Conservation (phyloP, 2,797 vertebrate species). For the Anguilla anguilla region DNA sequence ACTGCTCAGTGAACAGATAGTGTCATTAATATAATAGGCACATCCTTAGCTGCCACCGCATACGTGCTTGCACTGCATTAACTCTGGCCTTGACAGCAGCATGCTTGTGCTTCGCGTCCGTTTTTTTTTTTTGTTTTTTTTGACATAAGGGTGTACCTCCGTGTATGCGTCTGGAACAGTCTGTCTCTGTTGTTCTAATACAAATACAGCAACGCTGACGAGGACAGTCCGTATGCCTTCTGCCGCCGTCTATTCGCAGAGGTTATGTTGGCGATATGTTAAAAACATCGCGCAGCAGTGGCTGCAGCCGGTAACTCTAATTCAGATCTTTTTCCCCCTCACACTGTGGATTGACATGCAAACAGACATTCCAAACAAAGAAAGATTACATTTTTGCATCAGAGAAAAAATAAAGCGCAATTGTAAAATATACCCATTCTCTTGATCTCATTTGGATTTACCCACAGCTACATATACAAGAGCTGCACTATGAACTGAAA, state of each 20-base stretch:
- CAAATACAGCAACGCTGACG: background rate
- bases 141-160: background rate
- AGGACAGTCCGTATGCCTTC: background rate
- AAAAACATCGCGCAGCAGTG: background rate
- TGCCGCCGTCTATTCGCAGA: background rate
- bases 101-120: background rate
- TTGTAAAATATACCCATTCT: background rate
- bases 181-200: slow-evolving; percentile 8
- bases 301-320: background rate
- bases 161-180: background rate
- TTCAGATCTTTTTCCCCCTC: background rate
- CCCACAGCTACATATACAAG: background rate
- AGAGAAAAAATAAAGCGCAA: background rate
- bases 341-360: background rate
- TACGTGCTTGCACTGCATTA: slow-evolving; percentile 9
- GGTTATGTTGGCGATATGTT: background rate
- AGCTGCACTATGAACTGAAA: background rate
- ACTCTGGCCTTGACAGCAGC: background rate
- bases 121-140: background rate
- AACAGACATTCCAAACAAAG: background rate
- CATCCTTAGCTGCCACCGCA: background rate
- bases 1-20: slow-evolving; percentile 12
- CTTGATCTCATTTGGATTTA: background rate
- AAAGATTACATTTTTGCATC: background rate
- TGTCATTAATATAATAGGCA: slow-evolving; percentile 17